phyloP scores from a whole-genome alignment of 2,113 vertebrate genomes.

The Glareola pratincola region DNA sequence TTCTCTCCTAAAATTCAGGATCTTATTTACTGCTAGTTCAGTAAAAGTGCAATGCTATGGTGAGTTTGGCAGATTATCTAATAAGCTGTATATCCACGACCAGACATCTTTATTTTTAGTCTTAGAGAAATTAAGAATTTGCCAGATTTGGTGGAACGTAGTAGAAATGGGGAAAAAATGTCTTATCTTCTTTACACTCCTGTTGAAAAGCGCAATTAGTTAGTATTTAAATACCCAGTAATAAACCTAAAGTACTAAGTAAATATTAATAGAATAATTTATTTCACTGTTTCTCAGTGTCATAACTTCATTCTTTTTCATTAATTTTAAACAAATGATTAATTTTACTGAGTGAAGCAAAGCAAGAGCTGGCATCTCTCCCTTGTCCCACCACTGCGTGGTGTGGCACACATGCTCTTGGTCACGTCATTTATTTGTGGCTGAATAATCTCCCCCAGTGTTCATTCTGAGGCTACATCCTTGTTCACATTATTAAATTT shows the following conservation, averaged over 20 bases:
- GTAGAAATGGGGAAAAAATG: not conserved
- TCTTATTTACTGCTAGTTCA: not conserved
- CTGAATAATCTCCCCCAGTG: not conserved
- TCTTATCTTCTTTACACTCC: not conserved
- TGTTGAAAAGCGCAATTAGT: not conserved
- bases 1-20: not conserved
- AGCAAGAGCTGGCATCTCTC: not conserved
- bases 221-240: not conserved
- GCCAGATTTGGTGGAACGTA: not conserved
- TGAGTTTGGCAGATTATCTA: not conserved
- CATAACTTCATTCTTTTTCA: not conserved
- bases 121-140: not conserved
- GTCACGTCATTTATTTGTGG: rapidly evolving
- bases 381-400: not conserved
- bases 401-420: not conserved
- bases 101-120: not conserved
- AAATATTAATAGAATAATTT: not conserved
- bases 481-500: not conserved
- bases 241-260: not conserved
- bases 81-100: not conserved
- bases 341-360: not conserved
- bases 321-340: not conserved
- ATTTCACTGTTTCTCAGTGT: not conserved
- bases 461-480: not conserved
- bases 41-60: not conserved